Base-by-base conservation (phyloP, 2,113 vertebrate genomes). In the Festucalex cinctus region DNA sequence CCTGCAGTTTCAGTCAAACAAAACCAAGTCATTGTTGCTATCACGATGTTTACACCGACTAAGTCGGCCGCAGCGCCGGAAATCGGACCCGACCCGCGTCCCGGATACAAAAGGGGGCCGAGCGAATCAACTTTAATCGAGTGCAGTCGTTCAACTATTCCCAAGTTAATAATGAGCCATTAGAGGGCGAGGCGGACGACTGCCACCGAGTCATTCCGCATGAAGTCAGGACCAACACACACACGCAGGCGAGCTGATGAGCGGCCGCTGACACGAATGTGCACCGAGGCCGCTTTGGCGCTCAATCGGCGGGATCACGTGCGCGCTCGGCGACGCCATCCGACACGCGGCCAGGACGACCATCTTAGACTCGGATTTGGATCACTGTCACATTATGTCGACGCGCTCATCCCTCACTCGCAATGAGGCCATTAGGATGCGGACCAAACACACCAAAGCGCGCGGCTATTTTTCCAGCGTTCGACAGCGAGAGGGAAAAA, bases 111-210 rank as follows among this genome's bases (percentile, higher is more conserved):
- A 32, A 4, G 71, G 81, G 82, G 73, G 61, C 84, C 57, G 70
- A 82, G 82, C 83, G 82, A 81, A 86, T 89, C 85, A 81, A 68
- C 66, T 86, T 71, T 68, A 76, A 85, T 88, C 85, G 71, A 82
- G 71, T 65, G 68, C 82, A 66, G 65, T 54, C 35, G 71, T 86
- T 82, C 84, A 86, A 86, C 76, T 82, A 63, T 73, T 87, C 69
- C 77, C 74, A 87, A 87, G 86, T 87, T n/a, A 80, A 88, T 87
- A 79, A 89, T 67, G 81, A 86, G 79, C 64, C 80, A 76, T 85
- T 84, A 80, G 86, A 77, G 74, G 80, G 83, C 77, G 83, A 86
- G 86, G 72, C 80, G 85, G 78, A 79, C 78, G 56, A 81, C 54
- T 69, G 78, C 78, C 83, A 85, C 75, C 78, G 74, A 85, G 82